phyloP scores from a whole-genome alignment of 2,797 vertebrate species.

The Anableps anableps region DNA sequence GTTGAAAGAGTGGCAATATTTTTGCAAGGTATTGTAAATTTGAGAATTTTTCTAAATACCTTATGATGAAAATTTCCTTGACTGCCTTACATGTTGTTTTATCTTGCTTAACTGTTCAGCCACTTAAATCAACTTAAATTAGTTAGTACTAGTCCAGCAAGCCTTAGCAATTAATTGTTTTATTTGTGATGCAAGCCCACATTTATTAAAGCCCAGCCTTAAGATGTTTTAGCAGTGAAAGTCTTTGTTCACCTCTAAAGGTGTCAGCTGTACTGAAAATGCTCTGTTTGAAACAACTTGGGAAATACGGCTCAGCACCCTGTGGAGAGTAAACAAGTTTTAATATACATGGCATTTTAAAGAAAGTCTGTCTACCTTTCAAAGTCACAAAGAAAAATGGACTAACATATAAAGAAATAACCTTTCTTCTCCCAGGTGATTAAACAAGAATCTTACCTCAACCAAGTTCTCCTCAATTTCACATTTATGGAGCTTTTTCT shows the following conservation, averaged over 20 bases:
- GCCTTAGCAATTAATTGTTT: background rate
- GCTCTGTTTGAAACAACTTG: conserved; percentile 56
- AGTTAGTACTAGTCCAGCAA: background rate
- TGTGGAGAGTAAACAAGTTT: conserved; percentile 37
- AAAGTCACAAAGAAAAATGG: conserved; percentile 15
- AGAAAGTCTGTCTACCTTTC: conserved; percentile 23
- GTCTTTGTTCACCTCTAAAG: conserved; percentile 41
- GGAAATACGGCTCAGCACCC: conserved; percentile 37
- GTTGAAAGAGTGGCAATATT: background rate
- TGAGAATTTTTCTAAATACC: background rate
- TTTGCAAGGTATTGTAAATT: background rate
- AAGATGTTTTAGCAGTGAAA: conserved; percentile 10
- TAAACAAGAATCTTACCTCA: conserved; percentile 66
- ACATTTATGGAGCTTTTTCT: conserved; percentile 73
- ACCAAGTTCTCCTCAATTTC: conserved; percentile 69
- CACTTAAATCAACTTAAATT: background rate
- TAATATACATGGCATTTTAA: conserved; percentile 62
- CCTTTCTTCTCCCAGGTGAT: conserved; percentile 73
- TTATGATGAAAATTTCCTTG: background rate
- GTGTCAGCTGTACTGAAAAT: conserved; percentile 49
- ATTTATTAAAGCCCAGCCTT: conserved; percentile 6
- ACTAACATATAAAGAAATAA: conserved; percentile 64
- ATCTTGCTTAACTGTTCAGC: background rate
- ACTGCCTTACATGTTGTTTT: background rate
- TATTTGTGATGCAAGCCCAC: background rate